phyloP scores from a whole-genome alignment of 1,140 invertebrate genomes.

The Bombus superbus region DNA sequence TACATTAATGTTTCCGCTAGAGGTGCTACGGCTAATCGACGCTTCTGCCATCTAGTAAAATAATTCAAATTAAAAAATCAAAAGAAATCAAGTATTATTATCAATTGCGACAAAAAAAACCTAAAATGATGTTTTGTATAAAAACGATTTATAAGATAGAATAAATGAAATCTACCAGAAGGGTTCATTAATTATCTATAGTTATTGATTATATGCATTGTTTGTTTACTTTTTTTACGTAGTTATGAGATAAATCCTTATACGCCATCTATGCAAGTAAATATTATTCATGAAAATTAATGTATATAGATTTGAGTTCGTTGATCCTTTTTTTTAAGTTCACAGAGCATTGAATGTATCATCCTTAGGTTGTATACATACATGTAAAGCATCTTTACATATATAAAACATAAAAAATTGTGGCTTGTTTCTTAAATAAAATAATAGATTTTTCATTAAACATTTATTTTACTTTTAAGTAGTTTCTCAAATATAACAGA shows the following conservation, averaged over 20 bases:
- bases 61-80: slow-evolving; percentile 39
- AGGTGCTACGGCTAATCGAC: slow-evolving; percentile 29
- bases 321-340: background rate
- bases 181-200: background rate
- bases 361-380: background rate
- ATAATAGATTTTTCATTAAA: background rate
- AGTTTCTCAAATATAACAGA: background rate
- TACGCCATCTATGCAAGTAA: background rate
- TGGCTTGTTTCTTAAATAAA: background rate
- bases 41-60: slow-evolving; percentile 32
- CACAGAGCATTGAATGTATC: background rate
- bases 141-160: background rate
- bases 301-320: slow-evolving; percentile 6
- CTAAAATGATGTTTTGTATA: background rate
- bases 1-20: slow-evolving; percentile 57
- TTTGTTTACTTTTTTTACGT: background rate
- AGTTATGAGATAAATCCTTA: background rate
- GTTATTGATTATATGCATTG: background rate
- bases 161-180: background rate
- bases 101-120: background rate
- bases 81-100: background rate
- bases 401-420: background rate
- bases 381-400: background rate
- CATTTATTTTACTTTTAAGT: background rate
- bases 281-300: background rate